Evolutionary conservation across 2,888 invertebrate species (phyloP).

Genomic region (Tromatobia lineatoria): DNA sequence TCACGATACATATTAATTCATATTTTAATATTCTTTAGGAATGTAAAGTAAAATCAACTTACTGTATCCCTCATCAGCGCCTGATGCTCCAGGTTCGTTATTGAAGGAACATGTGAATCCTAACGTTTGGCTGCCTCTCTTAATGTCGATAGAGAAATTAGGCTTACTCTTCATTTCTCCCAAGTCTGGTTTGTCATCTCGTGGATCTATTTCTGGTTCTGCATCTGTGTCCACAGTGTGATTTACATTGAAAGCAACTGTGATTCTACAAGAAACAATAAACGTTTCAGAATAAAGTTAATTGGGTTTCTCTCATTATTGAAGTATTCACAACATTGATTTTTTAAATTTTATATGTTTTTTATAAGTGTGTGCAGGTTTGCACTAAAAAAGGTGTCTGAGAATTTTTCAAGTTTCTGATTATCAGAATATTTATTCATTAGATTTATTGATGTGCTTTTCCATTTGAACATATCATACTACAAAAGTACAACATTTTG

Average conservation of each 20-base stretch:
- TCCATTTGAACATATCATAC: neutral
- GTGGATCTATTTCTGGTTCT: conserved; percentile 89
- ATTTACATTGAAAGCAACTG: conserved; percentile 96
- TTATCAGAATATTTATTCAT: too few species aligned
- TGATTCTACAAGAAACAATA: conserved; percentile 86
- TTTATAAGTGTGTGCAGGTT: too few species aligned
- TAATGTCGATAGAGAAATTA: conserved; percentile 95
- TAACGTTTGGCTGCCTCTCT: conserved; percentile 91
- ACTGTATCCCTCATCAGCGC: conserved; percentile 91
- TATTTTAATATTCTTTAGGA: neutral
- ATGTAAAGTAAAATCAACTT: conserved; percentile 64
- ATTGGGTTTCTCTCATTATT: too few species aligned
- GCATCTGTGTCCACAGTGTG: conserved; percentile 95
- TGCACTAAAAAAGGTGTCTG: too few species aligned
- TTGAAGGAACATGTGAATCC: conserved; percentile 95
- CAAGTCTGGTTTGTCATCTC: conserved; percentile 90
- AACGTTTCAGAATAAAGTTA: neutral
- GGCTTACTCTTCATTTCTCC: conserved; percentile 96
- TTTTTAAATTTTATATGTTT: too few species aligned
- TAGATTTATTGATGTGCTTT: conserved; percentile 10
- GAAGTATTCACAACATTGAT: too few species aligned
- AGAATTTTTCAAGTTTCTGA: too few species aligned
- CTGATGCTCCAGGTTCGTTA: conserved; percentile 87
- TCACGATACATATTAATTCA: neutral
- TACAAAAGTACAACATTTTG: conserved; percentile 18